Evolutionary conservation across 2,888 invertebrate genomes (phyloP), one percentile per base, ranked within the genome.

Genomic region (Elegia similella): DNA sequence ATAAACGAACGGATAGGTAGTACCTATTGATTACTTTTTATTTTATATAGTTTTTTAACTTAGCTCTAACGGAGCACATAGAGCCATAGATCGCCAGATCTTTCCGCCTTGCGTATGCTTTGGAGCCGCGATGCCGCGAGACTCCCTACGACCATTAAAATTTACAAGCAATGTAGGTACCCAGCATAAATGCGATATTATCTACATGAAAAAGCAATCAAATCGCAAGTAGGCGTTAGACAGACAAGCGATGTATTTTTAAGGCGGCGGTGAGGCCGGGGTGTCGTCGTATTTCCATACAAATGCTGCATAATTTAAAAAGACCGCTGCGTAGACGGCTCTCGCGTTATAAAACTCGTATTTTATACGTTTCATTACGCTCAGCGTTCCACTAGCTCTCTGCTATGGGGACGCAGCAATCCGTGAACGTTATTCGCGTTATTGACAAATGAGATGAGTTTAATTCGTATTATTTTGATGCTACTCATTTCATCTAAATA

Each of bases 261-360:
- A 86, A 86, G 78, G 70, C 82, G 82, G 73, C 75, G 72, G 69
- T 70, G 62, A 67, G 75, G 75, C 73, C 68, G 73, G 76, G 85
- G 82, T 76, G 82, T 72, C 82, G 70, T 70, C 74, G 69, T 81
- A 89, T 91, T 90, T 84, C 87, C 90, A 91, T 91, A 85, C 81
- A 89, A 91, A 90, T 90, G 89, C 83, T 88, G 88, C 84, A 89
- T 88, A 88, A 88, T 89, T 90, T 90, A 88, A 79, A 82, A 73
- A 75, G 72, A 75, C 77, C 73, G 72, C 70, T 78, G 73, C 73
- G 70, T 69, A 76, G 79, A 76, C 73, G 69, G 70, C 68, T 68
- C 61, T 75, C 67, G 73, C 72, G 76, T 77, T 80, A 79, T 81
- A 83, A 84, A 84, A 78, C 68, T 76, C 73, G 72, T 73, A 69